Conservation (phyloP, 2,888 invertebrate genomes). For the Lomographa bimaculata region DNA sequence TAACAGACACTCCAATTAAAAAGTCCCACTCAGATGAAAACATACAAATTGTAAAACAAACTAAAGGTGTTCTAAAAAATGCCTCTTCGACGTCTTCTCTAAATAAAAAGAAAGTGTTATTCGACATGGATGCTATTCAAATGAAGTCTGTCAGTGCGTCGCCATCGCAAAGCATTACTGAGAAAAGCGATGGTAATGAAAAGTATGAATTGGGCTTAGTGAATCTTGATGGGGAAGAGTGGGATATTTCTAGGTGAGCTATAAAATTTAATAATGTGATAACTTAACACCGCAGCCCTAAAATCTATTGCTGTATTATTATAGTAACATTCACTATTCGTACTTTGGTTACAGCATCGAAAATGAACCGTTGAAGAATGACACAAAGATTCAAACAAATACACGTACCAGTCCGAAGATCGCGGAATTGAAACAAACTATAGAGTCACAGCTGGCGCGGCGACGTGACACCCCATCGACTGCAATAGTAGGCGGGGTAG, state of each 20-base stretch:
- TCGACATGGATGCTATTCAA: constrained; percentile 84
- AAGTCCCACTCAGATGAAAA: constrained; percentile 54
- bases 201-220: constrained; percentile 65
- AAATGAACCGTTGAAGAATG: constrained; percentile 62
- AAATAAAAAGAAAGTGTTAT: constrained; percentile 86
- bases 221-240: constrained; percentile 76
- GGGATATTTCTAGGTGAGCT: constrained; percentile 80
- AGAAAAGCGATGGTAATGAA: constrained; percentile 64
- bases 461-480: constrained; percentile 63
- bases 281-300: too few relatives aligned
- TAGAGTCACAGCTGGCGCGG: constrained; percentile 78
- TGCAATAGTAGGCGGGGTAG: constrained; percentile 62
- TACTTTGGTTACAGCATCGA: constrained; percentile 64
- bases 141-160: constrained; percentile 79
- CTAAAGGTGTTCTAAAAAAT: constrained; percentile 84
- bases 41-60: constrained; percentile 51
- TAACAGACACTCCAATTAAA: constrained; percentile 46
- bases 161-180: constrained; percentile 76
- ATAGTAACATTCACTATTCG: background rate
- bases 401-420: constrained; percentile 80
- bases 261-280: background rate
- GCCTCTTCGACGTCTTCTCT: constrained; percentile 80
- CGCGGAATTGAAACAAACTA: constrained; percentile 79
- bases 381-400: constrained; percentile 66
- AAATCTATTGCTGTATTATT: too few relatives aligned